phyloP scores from a whole-genome alignment of 92 coral and sea anemone species.

The Isaurus tuberculatus region DNA sequence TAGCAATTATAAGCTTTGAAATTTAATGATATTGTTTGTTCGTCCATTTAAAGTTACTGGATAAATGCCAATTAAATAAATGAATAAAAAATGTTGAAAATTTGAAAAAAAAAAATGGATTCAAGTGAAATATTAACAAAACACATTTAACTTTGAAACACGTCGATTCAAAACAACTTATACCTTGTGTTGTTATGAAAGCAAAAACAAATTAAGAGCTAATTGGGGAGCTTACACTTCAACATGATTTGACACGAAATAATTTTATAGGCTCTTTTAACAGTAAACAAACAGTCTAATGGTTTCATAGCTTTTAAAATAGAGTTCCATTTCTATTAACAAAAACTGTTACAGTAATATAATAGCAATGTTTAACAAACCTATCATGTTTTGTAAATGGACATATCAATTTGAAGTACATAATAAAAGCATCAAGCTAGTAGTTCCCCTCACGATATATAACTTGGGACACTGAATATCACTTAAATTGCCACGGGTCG shows the following conservation, averaged over 20 bases:
- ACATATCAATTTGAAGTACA: not conserved
- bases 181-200: not conserved
- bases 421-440: not conserved
- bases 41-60: too few species aligned
- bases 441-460: not conserved
- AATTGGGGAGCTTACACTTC: not conserved
- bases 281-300: slow-evolving; percentile 38
- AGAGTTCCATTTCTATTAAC: not conserved
- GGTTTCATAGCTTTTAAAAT: slow-evolving; percentile 8
- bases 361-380: not conserved
- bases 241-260: slow-evolving; percentile 7
- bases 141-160: not conserved
- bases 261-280: not conserved
- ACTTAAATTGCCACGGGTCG: slow-evolving; percentile 10
- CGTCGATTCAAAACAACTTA: not conserved
- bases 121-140: too few species aligned
- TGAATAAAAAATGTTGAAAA: too few species aligned
- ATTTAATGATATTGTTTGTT: too few species aligned
- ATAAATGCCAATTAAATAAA: too few species aligned
- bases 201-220: not conserved
- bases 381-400: not conserved
- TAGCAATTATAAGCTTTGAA: too few species aligned
- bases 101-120: not conserved
- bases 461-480: not conserved
- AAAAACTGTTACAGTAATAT: not conserved